These are phyloP conservation scores for Tinea trinotella DNA, from an alignment of 2,888 invertebrate genomes.

Conservation along the genomic window DNA sequence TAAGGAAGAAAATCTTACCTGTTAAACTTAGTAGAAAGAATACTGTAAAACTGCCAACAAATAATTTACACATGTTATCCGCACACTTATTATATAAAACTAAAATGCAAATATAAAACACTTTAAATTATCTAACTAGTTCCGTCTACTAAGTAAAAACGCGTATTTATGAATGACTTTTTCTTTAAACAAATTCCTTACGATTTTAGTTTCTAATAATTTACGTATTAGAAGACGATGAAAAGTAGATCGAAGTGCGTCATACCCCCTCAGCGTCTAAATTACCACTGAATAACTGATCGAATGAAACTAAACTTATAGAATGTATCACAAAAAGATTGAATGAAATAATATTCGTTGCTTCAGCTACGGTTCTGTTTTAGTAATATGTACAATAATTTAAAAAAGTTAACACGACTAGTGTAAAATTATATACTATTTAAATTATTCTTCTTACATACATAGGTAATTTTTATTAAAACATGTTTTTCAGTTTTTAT, in stretches of 20 bases:
- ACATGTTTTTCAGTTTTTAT: not conserved
- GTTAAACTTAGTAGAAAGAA: conserved; percentile 33
- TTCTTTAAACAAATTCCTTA: not conserved
- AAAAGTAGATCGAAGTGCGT: not conserved
- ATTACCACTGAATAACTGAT: conserved; percentile 27
- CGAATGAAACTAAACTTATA: conserved; percentile 5
- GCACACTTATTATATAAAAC: conserved; percentile 10
- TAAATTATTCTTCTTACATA: no score
- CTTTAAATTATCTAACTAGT: not conserved
- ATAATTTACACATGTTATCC: conserved; percentile 33
- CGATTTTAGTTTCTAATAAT: not conserved
- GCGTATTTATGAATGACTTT: not conserved
- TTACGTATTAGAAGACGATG: conserved; percentile 35
- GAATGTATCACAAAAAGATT: not conserved
- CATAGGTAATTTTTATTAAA: no score
- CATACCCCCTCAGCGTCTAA: conserved; percentile 21
- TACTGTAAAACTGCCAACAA: conserved; percentile 37
- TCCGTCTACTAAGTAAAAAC: not conserved
- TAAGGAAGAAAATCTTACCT: conserved; percentile 35
- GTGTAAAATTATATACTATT: no score
- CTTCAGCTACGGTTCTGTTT: no score
- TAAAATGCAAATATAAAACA: conserved; percentile 15
- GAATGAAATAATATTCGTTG: not conserved
- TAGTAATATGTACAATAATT: no score
- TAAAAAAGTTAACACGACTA: no score